Conservation (phyloP, 2,113 vertebrate genomes). For the Chauna torquata region DNA sequence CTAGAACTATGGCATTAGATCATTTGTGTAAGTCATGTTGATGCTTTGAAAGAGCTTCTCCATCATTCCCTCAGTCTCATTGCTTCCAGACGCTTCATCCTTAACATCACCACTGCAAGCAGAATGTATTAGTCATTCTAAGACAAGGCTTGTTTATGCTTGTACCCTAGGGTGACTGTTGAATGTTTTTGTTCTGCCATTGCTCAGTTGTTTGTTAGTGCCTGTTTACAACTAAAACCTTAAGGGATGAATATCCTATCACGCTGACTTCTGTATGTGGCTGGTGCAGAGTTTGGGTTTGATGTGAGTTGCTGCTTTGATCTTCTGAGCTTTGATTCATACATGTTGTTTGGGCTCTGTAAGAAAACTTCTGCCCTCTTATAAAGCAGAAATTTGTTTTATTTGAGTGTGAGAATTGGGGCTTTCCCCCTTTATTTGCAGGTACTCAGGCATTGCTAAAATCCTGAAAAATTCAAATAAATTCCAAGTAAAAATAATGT, state of each 20-base stretch:
- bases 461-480: not conserved
- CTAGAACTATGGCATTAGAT: not conserved
- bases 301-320: not conserved
- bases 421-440: not conserved
- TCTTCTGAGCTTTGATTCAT: not conserved
- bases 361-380: not conserved
- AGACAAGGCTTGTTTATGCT: slow-evolving; percentile 7
- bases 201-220: slow-evolving; percentile 35
- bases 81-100: not conserved
- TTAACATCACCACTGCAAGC: not conserved
- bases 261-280: not conserved
- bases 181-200: slow-evolving; percentile 18
- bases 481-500: not conserved
- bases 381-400: not conserved
- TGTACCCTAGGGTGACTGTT: not conserved
- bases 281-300: not conserved
- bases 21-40: not conserved
- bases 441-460: not conserved
- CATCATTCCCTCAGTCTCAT: not conserved
- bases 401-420: not conserved
- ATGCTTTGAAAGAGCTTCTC: not conserved
- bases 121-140: not conserved
- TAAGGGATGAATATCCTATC: not conserved
- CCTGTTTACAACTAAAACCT: slow-evolving; percentile 1
- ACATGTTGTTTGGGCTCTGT: not conserved